phyloP scores from a whole-genome alignment of 1,140 invertebrate species.

The Zophobas morio region DNA sequence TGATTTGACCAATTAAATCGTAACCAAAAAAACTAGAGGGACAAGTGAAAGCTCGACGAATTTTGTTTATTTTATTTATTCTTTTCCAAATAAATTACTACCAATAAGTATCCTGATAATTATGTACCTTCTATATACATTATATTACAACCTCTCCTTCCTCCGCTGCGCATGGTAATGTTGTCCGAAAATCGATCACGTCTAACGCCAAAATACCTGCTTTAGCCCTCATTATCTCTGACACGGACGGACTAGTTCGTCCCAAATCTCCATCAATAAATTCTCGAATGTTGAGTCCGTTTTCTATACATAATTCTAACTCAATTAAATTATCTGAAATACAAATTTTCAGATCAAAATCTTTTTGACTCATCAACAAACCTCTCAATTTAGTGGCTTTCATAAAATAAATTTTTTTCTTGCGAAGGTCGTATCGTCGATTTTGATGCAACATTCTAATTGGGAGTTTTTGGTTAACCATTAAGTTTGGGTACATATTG shows the following conservation, averaged over 20 bases:
- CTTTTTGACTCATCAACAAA: neutral
- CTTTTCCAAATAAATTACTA: too few species aligned
- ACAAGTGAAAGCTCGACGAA: too few species aligned
- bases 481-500: neutral
- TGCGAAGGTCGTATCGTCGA: neutral
- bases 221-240: conserved; percentile 15
- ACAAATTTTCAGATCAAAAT: neutral
- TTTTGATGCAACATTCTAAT: neutral
- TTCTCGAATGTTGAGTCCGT: neutral
- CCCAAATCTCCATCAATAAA: conserved; percentile 21
- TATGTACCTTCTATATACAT: neutral
- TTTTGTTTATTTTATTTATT: too few species aligned
- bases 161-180: neutral
- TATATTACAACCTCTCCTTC: conserved; percentile 13
- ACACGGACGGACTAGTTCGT: conserved; percentile 6
- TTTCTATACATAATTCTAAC: conserved; percentile 9
- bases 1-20: too few species aligned
- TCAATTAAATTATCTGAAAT: conserved; percentile 27
- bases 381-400: conserved; percentile 14
- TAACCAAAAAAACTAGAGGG: too few species aligned
- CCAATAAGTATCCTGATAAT: too few species aligned
- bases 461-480: neutral
- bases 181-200: neutral
- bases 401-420: conserved; percentile 4
- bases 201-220: conserved; percentile 5